Percentiles rank a stretch among this genome's conserved stretches.
These are phyloP conservation scores for Uria aalge DNA, from an alignment of 2,113 vertebrate genomes.

Conservation along the genomic window DNA sequence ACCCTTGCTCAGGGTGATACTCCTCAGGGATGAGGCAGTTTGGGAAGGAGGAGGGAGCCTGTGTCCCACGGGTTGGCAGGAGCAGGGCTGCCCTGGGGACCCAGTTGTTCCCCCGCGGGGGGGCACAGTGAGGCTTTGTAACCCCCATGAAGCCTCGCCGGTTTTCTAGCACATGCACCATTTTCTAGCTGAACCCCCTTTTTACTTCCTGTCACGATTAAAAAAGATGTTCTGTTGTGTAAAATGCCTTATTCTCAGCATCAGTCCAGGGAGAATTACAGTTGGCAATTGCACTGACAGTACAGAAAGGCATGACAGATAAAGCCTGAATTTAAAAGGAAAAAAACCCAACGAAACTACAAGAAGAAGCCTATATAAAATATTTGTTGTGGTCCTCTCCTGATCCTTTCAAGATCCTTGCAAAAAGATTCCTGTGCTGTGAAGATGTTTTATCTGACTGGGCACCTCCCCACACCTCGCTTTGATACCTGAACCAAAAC, in stretches of 20 bases:
- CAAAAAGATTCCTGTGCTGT: background rate
- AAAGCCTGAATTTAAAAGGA: background rate
- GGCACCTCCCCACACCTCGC: background rate
- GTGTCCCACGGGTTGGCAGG: background rate
- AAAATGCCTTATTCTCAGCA: background rate
- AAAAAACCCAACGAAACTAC: background rate
- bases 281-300: background rate
- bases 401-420: background rate
- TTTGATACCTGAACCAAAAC: slow-evolving; percentile 21
- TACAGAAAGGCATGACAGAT: background rate
- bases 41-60: background rate
- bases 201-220: background rate
- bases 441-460: background rate
- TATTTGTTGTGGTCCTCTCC: background rate
- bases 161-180: background rate
- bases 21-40: background rate
- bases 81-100: background rate
- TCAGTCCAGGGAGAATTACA: background rate
- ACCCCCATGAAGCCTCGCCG: fast-evolving
- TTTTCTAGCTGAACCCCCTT: background rate
- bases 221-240: background rate
- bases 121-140: background rate
- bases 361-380: background rate
- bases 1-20: background rate
- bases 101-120: fast-evolving